A percentile compares a stretch with the other conserved stretches of the same genome.
phyloP scores from a whole-genome alignment of 23 tunicate genomes.

The Styela plicata region DNA sequence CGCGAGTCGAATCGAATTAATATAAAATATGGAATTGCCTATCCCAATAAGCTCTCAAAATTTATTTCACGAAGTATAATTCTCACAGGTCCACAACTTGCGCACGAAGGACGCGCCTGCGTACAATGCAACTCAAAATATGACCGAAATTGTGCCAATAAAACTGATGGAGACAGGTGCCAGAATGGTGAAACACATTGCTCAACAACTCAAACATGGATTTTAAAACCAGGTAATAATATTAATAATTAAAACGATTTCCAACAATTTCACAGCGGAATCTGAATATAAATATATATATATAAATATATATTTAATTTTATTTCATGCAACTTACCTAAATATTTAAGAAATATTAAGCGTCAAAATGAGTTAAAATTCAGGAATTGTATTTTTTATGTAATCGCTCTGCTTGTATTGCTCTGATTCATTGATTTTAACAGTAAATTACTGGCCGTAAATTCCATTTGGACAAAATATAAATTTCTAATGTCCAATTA shows the following conservation, averaged over 20 bases:
- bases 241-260: too few relatives aligned
- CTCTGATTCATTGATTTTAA: too few relatives aligned
- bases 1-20: too few relatives aligned
- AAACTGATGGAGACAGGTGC: slow-evolving; percentile 28
- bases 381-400: too few relatives aligned
- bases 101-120: neutral
- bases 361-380: neutral
- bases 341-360: neutral
- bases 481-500: too few relatives aligned
- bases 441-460: too few relatives aligned
- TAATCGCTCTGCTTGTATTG: too few relatives aligned
- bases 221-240: slow-evolving; percentile 17
- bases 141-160: slow-evolving; percentile 29
- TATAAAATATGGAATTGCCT: too few relatives aligned
- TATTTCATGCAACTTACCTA: neutral
- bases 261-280: too few relatives aligned
- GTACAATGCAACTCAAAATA: slow-evolving; percentile 34
- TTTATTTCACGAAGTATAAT: neutral
- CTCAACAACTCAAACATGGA: slow-evolving; percentile 35
- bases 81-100: neutral
- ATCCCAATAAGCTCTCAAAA: too few relatives aligned
- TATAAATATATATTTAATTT: neutral
- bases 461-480: too few relatives aligned
- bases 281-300: neutral
- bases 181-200: slow-evolving; percentile 10